Evolutionary conservation across 2,888 invertebrate genomes (phyloP).

Genomic region (Oscheius sp.): DNA sequence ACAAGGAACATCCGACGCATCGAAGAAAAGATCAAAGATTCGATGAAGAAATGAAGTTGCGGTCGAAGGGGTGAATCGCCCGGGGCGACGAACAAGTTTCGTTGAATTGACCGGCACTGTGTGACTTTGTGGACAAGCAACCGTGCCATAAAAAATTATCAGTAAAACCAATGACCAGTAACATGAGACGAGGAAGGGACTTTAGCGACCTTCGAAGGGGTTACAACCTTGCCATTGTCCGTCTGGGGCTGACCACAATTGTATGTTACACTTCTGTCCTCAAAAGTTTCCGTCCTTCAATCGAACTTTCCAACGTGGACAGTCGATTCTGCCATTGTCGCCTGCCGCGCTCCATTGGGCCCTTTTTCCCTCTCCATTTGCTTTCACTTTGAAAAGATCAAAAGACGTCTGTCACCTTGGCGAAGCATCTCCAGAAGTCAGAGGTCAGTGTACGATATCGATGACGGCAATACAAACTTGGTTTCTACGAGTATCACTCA

Average conservation of each 20-base stretch:
- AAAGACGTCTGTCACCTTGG: neutral
- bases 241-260: neutral
- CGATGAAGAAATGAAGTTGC: neutral
- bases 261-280: neutral
- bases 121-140: neutral
- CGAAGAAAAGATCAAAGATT: slow-evolving; percentile 5
- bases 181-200: too few relatives aligned
- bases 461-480: too few relatives aligned
- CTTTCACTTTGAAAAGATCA: slow-evolving; percentile 4
- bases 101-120: neutral
- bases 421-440: too few relatives aligned
- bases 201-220: neutral
- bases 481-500: too few relatives aligned
- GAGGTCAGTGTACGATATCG: too few relatives aligned
- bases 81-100: neutral
- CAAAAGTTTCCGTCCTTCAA: neutral
- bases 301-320: neutral
- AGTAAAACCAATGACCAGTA: too few relatives aligned
- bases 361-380: slow-evolving; percentile 24
- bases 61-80: neutral
- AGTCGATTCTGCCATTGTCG: neutral
- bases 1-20: neutral
- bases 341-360: slow-evolving; percentile 22
- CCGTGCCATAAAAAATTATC: too few relatives aligned
- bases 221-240: neutral